Evolutionary conservation across 2,888 invertebrate species (phyloP).

Genomic region (Trileptium ribeirensis): DNA sequence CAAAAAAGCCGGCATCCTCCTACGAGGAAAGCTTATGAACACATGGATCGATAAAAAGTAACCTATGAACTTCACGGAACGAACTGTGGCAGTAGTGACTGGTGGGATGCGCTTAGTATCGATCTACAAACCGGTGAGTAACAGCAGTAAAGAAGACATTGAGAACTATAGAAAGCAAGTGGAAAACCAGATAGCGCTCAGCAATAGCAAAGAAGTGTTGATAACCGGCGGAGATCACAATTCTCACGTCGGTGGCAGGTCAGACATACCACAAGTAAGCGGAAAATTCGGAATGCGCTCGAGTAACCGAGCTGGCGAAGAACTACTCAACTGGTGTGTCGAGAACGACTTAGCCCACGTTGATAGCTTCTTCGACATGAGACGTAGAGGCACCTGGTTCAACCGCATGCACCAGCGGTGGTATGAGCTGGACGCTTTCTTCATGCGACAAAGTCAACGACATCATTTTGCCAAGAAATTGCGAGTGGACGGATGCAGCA

Average conservation of each 20-base stretch:
- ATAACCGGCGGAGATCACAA: slow-evolving; percentile 1
- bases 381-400: background rate
- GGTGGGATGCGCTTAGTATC: background rate
- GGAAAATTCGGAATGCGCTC: background rate
- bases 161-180: background rate
- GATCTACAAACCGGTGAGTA: background rate
- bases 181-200: background rate
- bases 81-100: background rate
- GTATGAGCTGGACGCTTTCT: background rate
- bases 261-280: background rate
- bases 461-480: background rate
- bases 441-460: background rate
- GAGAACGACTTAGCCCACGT: slow-evolving; percentile 1
- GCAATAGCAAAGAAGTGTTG: background rate
- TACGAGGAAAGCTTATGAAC: background rate
- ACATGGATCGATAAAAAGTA: background rate
- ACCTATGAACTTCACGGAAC: background rate
- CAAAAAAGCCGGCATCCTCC: background rate
- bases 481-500: background rate
- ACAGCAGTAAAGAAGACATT: background rate
- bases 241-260: background rate
- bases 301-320: background rate
- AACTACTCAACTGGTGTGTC: background rate
- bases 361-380: background rate
- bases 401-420: background rate